Percentiles rank a stretch among this genome's conserved stretches.
Conservation (phyloP, 2,113 vertebrate genomes). For the Callionymus lyra region DNA sequence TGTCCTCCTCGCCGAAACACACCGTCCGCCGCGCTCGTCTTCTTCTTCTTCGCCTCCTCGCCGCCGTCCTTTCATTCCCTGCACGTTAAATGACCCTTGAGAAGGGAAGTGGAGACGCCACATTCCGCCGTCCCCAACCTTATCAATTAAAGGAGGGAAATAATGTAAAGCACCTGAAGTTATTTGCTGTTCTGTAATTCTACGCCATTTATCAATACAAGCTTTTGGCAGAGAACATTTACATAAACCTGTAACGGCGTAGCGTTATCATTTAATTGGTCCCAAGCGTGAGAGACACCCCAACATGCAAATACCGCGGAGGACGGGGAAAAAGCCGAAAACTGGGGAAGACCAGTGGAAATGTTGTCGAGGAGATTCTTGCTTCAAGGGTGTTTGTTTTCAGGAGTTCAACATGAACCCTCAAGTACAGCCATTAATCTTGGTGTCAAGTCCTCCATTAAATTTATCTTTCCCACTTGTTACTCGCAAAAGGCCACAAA, state of each 20-base stretch:
- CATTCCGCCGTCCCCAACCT: constrained; percentile 33
- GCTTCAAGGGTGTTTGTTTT: too few relatives aligned
- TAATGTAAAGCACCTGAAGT: constrained; percentile 48
- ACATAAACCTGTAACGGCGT: constrained; percentile 62
- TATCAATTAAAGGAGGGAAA: constrained; percentile 53
- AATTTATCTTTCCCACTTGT: too few relatives aligned
- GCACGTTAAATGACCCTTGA: constrained; percentile 31
- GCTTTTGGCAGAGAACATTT: constrained; percentile 47
- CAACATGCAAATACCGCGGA: constrained; percentile 58
- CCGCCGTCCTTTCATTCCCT: constrained; percentile 8
- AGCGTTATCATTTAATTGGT: constrained; percentile 67
- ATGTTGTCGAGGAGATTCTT: too few relatives aligned
- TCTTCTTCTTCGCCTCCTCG: constrained; percentile 9
- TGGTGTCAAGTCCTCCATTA: too few relatives aligned
- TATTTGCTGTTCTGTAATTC: constrained; percentile 65
- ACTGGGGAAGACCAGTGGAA: too few relatives aligned
- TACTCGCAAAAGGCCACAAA: too few relatives aligned
- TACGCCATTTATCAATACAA: constrained; percentile 55
- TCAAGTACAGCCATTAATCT: too few relatives aligned
- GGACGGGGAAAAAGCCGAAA: constrained; percentile 1
- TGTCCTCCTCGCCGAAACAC: constrained; percentile 21
- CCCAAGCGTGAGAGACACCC: constrained; percentile 54
- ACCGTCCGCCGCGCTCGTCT: constrained; percentile 13
- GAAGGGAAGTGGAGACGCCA: constrained; percentile 32
- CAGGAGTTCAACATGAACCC: too few relatives aligned